Conservation (phyloP, 92 coral and sea anemone genomes). For the Porites rus region DNA sequence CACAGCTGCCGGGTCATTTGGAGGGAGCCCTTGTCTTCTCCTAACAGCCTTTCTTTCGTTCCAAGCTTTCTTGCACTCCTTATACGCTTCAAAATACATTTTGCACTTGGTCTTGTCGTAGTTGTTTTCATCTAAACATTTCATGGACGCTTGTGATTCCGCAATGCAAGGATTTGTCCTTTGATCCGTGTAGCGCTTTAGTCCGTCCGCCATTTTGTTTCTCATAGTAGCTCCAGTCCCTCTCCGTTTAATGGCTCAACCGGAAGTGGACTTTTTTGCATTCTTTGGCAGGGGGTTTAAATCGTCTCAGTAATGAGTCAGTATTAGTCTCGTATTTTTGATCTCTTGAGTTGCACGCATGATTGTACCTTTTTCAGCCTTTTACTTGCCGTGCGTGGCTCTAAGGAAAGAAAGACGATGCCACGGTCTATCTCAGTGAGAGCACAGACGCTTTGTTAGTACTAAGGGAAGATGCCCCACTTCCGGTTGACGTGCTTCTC, state of each 20-base stretch:
- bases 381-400: too few species aligned
- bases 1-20: constrained; percentile 44
- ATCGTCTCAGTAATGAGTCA: too few species aligned
- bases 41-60: constrained; percentile 88
- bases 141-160: constrained; percentile 91
- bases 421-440: too few species aligned
- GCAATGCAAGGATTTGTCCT: constrained; percentile 90
- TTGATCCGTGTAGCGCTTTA: constrained; percentile 66
- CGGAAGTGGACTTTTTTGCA: too few species aligned
- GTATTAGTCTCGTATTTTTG: too few species aligned
- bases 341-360: too few species aligned
- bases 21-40: constrained; percentile 85
- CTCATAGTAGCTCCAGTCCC: not conserved
- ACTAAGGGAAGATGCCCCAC: too few species aligned
- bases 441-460: too few species aligned
- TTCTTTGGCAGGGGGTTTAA: too few species aligned
- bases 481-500: too few species aligned
- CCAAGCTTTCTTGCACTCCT: constrained; percentile 97
- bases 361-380: too few species aligned
- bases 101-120: constrained; percentile 84
- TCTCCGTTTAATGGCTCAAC: not conserved
- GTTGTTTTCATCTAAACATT: constrained; percentile 88
- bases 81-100: constrained; percentile 90
- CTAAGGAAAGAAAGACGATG: too few species aligned
- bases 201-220: constrained; percentile 85